Conservation (phyloP, 2,113 vertebrate species). For the Paradoxurus hermaphroditus region DNA sequence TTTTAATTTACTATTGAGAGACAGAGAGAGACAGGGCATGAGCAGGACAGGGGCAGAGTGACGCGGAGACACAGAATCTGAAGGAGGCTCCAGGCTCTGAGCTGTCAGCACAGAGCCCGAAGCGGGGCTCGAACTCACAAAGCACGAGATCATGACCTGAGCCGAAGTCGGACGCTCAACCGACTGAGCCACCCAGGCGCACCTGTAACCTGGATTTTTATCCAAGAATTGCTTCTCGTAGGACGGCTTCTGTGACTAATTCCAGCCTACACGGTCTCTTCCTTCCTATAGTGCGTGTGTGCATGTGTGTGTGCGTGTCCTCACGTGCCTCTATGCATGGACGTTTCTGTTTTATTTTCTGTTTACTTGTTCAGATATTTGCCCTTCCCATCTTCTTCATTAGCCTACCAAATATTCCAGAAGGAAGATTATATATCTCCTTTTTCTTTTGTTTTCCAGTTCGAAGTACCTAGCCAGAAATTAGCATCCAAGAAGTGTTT, state of each 20-base stretch:
- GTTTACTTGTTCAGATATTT: background rate
- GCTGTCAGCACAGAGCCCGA: no score
- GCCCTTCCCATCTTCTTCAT: background rate
- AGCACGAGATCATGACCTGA: no score
- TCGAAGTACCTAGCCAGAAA: background rate
- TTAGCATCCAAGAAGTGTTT: background rate
- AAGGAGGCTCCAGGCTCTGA: no score
- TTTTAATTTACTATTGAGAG: no score
- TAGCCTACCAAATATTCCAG: background rate
- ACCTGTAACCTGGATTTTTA: background rate
- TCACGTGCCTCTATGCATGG: background rate
- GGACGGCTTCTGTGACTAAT: background rate
- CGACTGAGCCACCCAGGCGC: no score
- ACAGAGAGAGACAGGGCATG: no score
- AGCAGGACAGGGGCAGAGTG: no score
- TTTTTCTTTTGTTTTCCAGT: background rate
- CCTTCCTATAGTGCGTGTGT: background rate
- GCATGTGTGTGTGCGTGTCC: rapidly evolving
- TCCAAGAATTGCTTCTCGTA: background rate
- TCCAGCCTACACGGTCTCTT: background rate
- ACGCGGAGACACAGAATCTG: no score
- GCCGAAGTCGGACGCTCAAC: no score
- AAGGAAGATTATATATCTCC: background rate
- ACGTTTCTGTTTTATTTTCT: background rate
- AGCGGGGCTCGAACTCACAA: no score